A percentile compares a stretch with the other conserved stretches of the same genome.
phyloP scores from a whole-genome alignment of 2,888 invertebrate genomes.

The Eutolmus rufibarbis region DNA sequence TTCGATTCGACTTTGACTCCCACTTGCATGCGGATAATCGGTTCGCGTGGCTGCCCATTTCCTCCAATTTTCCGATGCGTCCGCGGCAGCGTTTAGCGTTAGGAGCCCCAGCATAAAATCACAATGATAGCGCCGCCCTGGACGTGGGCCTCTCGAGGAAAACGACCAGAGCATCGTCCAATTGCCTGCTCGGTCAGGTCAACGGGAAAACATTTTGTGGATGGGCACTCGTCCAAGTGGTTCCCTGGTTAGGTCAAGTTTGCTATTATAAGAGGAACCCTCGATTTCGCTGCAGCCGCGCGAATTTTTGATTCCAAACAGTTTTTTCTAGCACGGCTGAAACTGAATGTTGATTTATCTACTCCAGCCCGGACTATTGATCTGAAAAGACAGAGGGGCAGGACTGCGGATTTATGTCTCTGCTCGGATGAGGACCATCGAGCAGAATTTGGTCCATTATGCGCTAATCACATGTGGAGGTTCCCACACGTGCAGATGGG shows the following conservation, averaged over 20 bases:
- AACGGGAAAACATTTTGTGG: background rate
- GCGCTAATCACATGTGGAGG: background rate
- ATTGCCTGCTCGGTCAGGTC: background rate
- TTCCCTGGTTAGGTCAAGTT: background rate
- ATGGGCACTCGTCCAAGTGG: background rate
- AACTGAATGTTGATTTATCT: background rate
- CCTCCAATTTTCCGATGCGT: background rate
- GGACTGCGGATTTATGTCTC: background rate
- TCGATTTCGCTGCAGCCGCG: background rate
- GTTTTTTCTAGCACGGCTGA: background rate
- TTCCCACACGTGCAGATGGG: background rate
- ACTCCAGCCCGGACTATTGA: background rate
- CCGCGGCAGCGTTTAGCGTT: background rate
- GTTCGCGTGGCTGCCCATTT: background rate
- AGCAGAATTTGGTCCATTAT: background rate
- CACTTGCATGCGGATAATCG: background rate
- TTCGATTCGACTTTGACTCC: background rate
- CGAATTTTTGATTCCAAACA: background rate
- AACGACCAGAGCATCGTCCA: background rate
- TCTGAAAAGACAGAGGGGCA: background rate
- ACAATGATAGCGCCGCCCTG: background rate
- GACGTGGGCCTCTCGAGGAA: background rate
- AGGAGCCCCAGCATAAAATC: background rate
- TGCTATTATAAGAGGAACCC: background rate
- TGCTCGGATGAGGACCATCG: background rate